Evolutionary conservation across 2,113 vertebrate genomes (phyloP).

Genomic region (rat (Rattus norvegicus)): GRCr8 NC_086022.1:59430001-59430500

Average conservation of each 20-base stretch:
- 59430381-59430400: not conserved
- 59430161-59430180: not conserved
- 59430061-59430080: constrained; percentile 13
- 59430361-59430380: not conserved
- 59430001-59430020: not conserved
- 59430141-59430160: not conserved
- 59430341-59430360: not conserved
- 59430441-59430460: not conserved
- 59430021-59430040: not conserved
- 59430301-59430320: not conserved
- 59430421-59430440: not conserved
- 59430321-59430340: not conserved
- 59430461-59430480: too few species aligned
- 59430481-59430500: not conserved
- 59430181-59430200: not conserved
- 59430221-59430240: not conserved
- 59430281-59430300: not conserved
- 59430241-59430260: not conserved
- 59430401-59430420: not conserved
- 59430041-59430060: not conserved
- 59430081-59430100: not conserved
- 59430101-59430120: not conserved
- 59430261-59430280: not conserved
- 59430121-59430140: not conserved
- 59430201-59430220: not conserved